Evolutionary conservation across 2,888 invertebrate species (phyloP), one percentile per base, ranked within the genome.

Genomic region (Deilephila porcellus): DNA sequence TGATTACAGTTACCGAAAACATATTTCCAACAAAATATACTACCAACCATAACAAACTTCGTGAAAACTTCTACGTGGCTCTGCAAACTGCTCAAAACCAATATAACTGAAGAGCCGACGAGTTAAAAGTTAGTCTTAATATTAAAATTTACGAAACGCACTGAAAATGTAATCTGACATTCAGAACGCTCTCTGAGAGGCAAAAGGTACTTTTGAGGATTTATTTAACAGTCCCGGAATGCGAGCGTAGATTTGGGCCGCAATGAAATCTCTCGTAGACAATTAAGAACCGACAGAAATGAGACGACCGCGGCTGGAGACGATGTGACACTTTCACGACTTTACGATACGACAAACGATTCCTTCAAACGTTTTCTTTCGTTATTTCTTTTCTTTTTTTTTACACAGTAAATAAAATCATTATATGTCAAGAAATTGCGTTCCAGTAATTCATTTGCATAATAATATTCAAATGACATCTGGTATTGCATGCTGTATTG

Each of bases 251-350:
- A 88, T 88, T 89, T 83, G 80, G 85, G 85, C 82, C 85, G 85
- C 85, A 85, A 86, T 88, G 86, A 88, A 88, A 90, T 88, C 89
- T 86, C 84, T 81, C 83, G 76, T 79, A 83, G 84, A 88, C 88
- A 89, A 90, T 91, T 90, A 90, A 85, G 83, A 83, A 80, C 80
- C 81, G 84, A 83, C 83, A 81, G 83, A 81, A 86, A 87, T 85
- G 86, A 86, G 82, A 79, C 78, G 60, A 29, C 45, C 52, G 60
- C n/a, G 59, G 8, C 34, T 60, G 20, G 45, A 17, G 71, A 71
- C 64, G 53, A 3, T 56, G 56, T 32, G 32, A 32, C 70, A 34
- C 19, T 71, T 37, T 52, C 17, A 11, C 67, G 17, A n/a, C 32
- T 37, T 60, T 34, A 71, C 14, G 70, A 52, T 70, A 19, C n/a